Evolutionary conservation across 2,888 invertebrate genomes (phyloP).

Genomic region (Parnassius mnemosyne): DNA sequence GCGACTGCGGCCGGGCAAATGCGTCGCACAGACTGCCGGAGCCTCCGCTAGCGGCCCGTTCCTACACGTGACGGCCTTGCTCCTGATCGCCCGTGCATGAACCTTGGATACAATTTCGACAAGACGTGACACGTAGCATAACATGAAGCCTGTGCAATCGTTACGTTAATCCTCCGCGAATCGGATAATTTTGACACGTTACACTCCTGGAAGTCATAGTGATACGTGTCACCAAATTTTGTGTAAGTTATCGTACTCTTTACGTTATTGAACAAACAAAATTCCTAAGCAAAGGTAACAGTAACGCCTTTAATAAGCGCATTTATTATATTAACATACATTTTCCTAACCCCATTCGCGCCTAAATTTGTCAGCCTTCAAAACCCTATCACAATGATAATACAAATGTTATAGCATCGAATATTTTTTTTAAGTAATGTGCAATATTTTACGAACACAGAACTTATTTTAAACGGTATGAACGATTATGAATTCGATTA

Average conservation of each 20-base stretch:
- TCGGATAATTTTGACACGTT: constrained; percentile 28
- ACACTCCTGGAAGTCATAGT: constrained; percentile 4
- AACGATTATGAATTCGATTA: too few relatives aligned
- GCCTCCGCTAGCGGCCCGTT: constrained; percentile 29
- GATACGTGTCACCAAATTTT: neutral
- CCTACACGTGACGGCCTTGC: constrained; percentile 51
- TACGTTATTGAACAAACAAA: neutral
- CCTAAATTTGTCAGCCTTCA: neutral
- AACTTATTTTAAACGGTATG: too few relatives aligned
- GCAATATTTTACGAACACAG: too few relatives aligned
- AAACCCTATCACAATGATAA: neutral
- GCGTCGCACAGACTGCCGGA: constrained; percentile 53
- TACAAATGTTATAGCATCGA: too few relatives aligned
- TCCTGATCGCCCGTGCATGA: constrained; percentile 55
- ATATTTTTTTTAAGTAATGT: too few relatives aligned
- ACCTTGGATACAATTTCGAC: constrained; percentile 60
- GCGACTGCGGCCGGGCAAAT: constrained; percentile 42
- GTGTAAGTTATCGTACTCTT: neutral
- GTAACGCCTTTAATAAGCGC: constrained; percentile 1
- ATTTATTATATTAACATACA: constrained; percentile 1
- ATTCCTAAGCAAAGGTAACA: constrained; percentile 5
- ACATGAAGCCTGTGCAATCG: constrained; percentile 35
- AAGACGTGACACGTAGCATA: constrained; percentile 40
- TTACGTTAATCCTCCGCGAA: constrained; percentile 27
- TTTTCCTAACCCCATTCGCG: neutral